phyloP scores from a whole-genome alignment of 2,113 vertebrate genomes.

The Polypterus senegalus region DNA sequence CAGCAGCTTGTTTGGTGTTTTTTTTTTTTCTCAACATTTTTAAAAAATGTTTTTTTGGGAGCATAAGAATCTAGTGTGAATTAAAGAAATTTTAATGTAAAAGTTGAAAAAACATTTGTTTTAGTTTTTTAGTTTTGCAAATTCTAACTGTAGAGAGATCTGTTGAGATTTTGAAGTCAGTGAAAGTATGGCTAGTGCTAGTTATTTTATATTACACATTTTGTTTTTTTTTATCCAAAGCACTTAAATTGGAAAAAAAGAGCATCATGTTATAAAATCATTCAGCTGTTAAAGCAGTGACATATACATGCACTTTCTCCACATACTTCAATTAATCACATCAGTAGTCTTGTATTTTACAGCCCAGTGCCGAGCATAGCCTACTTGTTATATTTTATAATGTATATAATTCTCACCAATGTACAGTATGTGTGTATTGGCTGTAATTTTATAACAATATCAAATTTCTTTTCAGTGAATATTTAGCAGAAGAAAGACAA shows the following conservation, averaged over 20 bases:
- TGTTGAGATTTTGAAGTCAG: no score
- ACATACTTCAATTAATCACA: neutral
- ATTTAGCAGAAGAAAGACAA: conserved; percentile 85
- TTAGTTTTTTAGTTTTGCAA: no score
- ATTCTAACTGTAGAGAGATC: no score
- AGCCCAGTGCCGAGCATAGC: neutral
- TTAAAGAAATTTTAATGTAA: no score
- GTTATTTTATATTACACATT: no score
- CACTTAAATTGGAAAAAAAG: no score
- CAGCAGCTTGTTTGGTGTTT: neutral
- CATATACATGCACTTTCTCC: neutral
- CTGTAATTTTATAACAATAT: conserved; percentile 18
- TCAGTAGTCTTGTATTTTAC: neutral
- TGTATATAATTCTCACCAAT: conserved; percentile 12
- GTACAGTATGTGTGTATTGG: conserved; percentile 18
- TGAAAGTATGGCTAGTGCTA: no score
- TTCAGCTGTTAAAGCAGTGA: neutral
- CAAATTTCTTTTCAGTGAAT: conserved; percentile 63
- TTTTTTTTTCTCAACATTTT: neutral
- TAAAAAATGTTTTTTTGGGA: conserved; percentile 3
- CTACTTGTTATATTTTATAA: conserved; percentile 6
- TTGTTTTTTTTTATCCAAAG: no score
- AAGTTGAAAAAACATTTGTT: no score
- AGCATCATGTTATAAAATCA: no score
- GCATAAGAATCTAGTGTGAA: no score